Conservation (phyloP, 2,888 invertebrate genomes). For the Dryomyza anilis region DNA sequence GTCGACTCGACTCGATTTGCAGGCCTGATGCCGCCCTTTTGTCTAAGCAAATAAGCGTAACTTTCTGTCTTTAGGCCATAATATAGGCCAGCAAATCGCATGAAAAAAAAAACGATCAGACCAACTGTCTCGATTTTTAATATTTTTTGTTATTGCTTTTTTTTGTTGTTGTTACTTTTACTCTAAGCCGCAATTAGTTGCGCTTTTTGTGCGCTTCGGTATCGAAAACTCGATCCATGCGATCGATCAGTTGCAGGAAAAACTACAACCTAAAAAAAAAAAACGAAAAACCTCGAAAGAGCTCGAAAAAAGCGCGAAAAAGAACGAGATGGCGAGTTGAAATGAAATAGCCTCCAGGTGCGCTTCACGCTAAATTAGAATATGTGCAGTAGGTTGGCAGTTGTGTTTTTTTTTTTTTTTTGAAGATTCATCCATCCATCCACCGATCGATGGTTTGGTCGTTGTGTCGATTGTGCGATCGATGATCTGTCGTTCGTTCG, state of each 20-base stretch:
- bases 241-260: conserved; percentile 9
- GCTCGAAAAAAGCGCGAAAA: neutral
- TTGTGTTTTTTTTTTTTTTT: neutral
- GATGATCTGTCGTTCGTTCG: conserved; percentile 11
- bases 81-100: conserved; percentile 16
- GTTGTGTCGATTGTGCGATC: conserved; percentile 6
- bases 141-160: neutral
- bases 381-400: conserved; percentile 34
- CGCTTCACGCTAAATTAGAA: conserved; percentile 61
- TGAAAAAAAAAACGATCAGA: conserved; percentile 27
- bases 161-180: conserved; percentile 46
- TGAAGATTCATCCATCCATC: neutral
- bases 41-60: conserved; percentile 42
- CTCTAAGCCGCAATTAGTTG: conserved; percentile 58
- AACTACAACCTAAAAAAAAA: neutral
- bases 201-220: conserved; percentile 41
- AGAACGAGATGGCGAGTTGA: conserved; percentile 37
- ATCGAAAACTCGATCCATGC: conserved; percentile 27
- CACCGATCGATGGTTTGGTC: neutral
- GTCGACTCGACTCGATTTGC: no score
- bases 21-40: conserved; percentile 33
- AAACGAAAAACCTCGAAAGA: conserved; percentile 5
- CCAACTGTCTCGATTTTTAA: conserved; percentile 37
- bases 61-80: conserved; percentile 30
- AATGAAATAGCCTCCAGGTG: conserved; percentile 58